Evolutionary conservation across 2,113 vertebrate species (phyloP).

Genomic region (Labeo catla): DNA sequence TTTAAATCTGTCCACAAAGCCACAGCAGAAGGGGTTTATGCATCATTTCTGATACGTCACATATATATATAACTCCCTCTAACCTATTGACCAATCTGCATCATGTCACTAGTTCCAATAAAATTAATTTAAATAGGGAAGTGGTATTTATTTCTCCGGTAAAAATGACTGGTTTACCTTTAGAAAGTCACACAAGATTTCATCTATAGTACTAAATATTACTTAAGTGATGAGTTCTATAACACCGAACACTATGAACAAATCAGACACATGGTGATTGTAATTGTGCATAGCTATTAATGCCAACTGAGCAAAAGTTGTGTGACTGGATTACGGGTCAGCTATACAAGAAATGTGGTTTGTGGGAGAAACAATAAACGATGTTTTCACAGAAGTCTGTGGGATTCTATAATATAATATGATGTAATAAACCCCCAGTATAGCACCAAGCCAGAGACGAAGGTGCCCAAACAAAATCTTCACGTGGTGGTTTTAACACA

Average conservation of each 20-base stretch:
- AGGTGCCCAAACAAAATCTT: constrained; percentile 19
- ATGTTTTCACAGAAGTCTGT: background rate
- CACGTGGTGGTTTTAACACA: constrained; percentile 1
- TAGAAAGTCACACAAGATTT: constrained; percentile 25
- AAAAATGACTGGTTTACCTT: constrained; percentile 23
- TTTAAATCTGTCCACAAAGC: background rate
- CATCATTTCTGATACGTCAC: background rate
- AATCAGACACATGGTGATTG: constrained; percentile 16
- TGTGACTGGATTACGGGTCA: background rate
- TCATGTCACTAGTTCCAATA: background rate
- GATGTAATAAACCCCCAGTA: background rate
- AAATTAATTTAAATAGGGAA: constrained; percentile 11
- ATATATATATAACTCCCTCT: constrained; percentile 14
- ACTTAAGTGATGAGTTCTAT: background rate
- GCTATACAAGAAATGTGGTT: background rate
- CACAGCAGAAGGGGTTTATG: background rate
- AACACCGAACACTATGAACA: constrained; percentile 31
- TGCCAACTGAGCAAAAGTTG: constrained; percentile 20
- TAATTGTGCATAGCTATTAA: constrained; percentile 38
- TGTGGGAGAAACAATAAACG: background rate
- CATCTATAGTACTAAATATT: constrained; percentile 19
- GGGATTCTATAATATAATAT: constrained; percentile 5
- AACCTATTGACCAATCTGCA: constrained; percentile 5
- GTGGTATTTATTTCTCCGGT: constrained; percentile 9
- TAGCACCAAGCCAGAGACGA: constrained; percentile 35